phyloP scores from a whole-genome alignment of 2,888 invertebrate species.

The Geotrupes spiniger region DNA sequence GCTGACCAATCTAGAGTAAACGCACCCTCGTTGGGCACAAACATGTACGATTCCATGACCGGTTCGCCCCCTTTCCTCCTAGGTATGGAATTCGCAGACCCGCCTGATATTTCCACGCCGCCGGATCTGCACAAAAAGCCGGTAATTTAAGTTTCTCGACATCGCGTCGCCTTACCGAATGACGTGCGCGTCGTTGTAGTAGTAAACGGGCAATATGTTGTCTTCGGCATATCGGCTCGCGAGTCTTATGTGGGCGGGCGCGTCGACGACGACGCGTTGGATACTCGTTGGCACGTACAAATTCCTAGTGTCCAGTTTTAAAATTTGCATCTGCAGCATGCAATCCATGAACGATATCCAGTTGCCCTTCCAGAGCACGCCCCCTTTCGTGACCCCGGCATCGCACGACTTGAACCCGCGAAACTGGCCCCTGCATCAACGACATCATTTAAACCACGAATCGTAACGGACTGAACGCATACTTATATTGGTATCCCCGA shows the following conservation, averaged over 20 bases:
- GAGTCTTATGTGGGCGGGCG: conserved; percentile 21
- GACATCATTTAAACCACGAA: neutral
- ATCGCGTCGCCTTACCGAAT: no score
- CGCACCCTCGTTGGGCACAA: conserved; percentile 60
- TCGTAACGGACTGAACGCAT: no score
- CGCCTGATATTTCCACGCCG: conserved; percentile 73
- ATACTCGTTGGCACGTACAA: conserved; percentile 65
- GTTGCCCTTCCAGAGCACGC: conserved; percentile 71
- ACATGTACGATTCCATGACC: conserved; percentile 72
- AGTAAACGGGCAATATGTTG: conserved; percentile 40
- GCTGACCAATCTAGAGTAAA: conserved; percentile 46
- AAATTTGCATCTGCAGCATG: conserved; percentile 72
- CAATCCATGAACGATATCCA: conserved; percentile 88
- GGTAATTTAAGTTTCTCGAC: conserved; percentile 22
- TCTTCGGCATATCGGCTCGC: conserved; percentile 32
- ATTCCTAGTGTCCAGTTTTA: conserved; percentile 64
- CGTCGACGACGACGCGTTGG: conserved; percentile 24
- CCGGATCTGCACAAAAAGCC: no score
- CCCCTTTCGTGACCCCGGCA: conserved; percentile 48
- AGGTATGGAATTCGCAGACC: conserved; percentile 74
- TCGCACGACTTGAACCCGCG: conserved; percentile 29
- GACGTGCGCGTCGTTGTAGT: conserved; percentile 50
- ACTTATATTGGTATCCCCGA: conserved; percentile 59
- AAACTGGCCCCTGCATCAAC: conserved; percentile 35
- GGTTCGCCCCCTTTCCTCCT: conserved; percentile 68